phyloP scores from a whole-genome alignment of 2,113 vertebrate genomes.

The Meleagris gallopavo region DNA sequence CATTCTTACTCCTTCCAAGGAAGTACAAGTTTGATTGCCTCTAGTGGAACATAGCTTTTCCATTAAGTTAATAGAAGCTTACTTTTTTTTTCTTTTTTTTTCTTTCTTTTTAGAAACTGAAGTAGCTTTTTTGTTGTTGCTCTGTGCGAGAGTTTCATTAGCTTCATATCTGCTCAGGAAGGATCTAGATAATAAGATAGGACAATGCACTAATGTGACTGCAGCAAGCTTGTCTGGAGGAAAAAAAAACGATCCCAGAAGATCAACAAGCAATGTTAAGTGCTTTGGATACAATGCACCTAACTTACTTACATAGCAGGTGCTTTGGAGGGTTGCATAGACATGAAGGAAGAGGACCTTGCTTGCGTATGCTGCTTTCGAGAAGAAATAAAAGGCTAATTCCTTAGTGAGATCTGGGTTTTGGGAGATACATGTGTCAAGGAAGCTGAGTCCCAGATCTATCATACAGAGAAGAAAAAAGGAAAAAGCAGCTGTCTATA shows the following conservation, averaged over 20 bases:
- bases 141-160: neutral
- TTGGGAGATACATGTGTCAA: neutral
- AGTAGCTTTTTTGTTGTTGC: neutral
- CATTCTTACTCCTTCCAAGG: neutral
- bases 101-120: neutral
- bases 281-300: too few relatives aligned
- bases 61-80: neutral
- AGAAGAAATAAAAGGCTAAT: neutral
- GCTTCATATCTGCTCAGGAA: neutral
- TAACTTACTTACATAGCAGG: neutral
- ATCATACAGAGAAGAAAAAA: neutral
- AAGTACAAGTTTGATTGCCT: fast-evolving
- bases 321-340: neutral
- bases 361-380: fast-evolving
- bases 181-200: neutral
- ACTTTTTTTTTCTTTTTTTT: neutral
- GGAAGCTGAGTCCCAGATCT: neutral
- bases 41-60: neutral
- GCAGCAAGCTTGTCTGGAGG: neutral
- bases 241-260: neutral
- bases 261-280: neutral
- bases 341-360: neutral
- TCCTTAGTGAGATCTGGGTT: neutral
- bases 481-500: neutral
- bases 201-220: neutral